Evolutionary conservation across 2,888 invertebrate species (phyloP).

Genomic region (Andricus quercusramuli): DNA sequence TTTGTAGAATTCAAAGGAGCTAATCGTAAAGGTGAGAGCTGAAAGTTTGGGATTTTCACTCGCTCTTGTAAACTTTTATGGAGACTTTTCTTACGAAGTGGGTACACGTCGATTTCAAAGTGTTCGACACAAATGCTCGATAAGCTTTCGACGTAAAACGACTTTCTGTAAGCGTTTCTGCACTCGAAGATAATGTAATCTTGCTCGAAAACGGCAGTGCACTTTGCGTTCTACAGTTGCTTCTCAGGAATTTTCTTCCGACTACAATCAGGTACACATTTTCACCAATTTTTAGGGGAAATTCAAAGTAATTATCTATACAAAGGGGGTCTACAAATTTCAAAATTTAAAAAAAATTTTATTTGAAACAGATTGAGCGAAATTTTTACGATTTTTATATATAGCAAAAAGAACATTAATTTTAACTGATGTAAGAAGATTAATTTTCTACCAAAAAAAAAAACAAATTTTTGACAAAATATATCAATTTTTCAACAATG

Average conservation of each 20-base stretch:
- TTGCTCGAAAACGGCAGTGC: slow-evolving; percentile 40
- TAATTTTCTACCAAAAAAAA: no score
- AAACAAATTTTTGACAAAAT: no score
- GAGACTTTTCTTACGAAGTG: slow-evolving; percentile 16
- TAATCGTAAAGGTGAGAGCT: background rate
- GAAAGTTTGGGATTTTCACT: slow-evolving; percentile 19
- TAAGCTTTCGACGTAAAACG: slow-evolving; percentile 39
- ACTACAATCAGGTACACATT: background rate
- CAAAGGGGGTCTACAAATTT: background rate
- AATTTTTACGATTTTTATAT: no score
- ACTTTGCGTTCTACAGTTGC: slow-evolving; percentile 33
- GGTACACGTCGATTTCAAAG: slow-evolving; percentile 28
- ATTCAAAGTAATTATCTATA: background rate
- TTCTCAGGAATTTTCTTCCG: slow-evolving; percentile 2
- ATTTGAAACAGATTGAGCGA: no score
- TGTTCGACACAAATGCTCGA: slow-evolving; percentile 39
- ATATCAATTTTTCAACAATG: no score
- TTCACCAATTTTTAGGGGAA: background rate
- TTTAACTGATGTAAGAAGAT: no score
- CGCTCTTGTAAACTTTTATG: slow-evolving; percentile 29
- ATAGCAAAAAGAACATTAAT: no score
- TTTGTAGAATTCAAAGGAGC: background rate
- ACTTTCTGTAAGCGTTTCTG: slow-evolving; percentile 40
- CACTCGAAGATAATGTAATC: slow-evolving; percentile 40
- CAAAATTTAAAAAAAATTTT: no score